A percentile compares a stretch with the other conserved stretches of the same genome.
Evolutionary conservation across 1,140 invertebrate genomes (phyloP).

Genomic region (Trissolcus basalis): DNA sequence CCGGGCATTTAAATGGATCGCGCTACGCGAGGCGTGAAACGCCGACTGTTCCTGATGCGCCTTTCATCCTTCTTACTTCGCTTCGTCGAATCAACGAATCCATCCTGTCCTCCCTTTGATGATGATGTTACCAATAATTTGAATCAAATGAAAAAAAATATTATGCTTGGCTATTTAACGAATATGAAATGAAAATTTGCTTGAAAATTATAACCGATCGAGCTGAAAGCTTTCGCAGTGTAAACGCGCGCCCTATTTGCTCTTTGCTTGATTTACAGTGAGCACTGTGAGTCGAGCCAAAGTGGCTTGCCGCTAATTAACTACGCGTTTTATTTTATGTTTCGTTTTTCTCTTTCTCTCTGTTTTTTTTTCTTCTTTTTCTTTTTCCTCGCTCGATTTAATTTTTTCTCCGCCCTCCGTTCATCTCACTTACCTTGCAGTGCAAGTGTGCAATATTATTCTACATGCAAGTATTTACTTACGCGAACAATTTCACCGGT

Average conservation of each 20-base stretch:
- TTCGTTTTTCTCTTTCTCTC: neutral
- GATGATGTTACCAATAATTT: neutral
- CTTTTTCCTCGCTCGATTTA: neutral
- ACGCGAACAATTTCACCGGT: too few relatives aligned
- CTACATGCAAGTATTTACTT: neutral
- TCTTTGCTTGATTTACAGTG: too few relatives aligned
- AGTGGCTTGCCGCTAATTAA: too few relatives aligned
- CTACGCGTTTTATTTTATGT: too few relatives aligned
- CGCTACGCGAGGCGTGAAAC: conserved; percentile 71
- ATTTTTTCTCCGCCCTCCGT: too few relatives aligned
- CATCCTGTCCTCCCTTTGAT: neutral
- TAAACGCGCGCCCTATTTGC: too few relatives aligned
- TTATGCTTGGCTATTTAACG: conserved; percentile 5
- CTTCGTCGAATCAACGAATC: neutral
- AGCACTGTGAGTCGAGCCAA: too few relatives aligned
- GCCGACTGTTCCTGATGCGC: conserved; percentile 59
- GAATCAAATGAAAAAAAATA: too few relatives aligned
- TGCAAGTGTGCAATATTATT: neutral
- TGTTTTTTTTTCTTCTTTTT: too few relatives aligned
- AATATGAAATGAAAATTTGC: neutral
- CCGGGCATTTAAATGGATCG: conserved; percentile 70
- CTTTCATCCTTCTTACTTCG: conserved; percentile 34
- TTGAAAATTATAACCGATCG: neutral
- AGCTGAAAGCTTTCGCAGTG: too few relatives aligned
- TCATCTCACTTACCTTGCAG: too few relatives aligned